Percentiles rank a stretch among this genome's conserved stretches.
phyloP scores from a whole-genome alignment of 2,888 invertebrate genomes.

The Drosophila nr. perissopoda region DNA sequence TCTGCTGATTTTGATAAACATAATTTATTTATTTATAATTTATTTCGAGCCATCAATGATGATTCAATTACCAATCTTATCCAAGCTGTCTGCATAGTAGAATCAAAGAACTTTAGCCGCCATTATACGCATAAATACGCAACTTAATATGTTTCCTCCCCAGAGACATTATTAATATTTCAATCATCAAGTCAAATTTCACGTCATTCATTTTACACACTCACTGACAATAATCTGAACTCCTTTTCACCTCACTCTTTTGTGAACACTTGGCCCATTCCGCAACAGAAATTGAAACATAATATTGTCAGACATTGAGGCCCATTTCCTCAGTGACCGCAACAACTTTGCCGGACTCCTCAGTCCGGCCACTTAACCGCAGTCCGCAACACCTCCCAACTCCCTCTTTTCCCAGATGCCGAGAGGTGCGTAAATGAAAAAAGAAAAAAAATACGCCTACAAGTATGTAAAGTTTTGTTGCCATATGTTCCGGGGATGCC shows the following conservation, averaged over 20 bases:
- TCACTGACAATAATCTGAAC: constrained; percentile 1
- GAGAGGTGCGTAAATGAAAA: constrained; percentile 75
- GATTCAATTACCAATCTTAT: not conserved
- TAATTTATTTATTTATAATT: not conserved
- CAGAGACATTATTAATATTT: constrained; percentile 45
- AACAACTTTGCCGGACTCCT: constrained; percentile 62
- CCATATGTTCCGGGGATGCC: constrained; percentile 73
- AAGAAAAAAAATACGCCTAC: constrained; percentile 70
- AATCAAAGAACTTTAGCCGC: constrained; percentile 28
- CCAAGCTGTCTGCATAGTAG: not conserved
- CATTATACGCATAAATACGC: constrained; percentile 7
- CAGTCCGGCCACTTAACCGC: constrained; percentile 70
- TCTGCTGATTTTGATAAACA: not conserved
- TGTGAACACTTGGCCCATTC: constrained; percentile 21
- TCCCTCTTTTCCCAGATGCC: not conserved
- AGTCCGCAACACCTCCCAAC: constrained; percentile 24
- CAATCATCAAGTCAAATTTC: constrained; percentile 66
- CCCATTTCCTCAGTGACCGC: constrained; percentile 78
- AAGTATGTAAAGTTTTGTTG: constrained; percentile 74
- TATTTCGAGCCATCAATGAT: too few species aligned
- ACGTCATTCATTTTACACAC: constrained; percentile 13
- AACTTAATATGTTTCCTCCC: constrained; percentile 40
- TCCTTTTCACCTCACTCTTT: not conserved
- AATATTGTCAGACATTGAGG: constrained; percentile 82
- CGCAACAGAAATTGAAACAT: constrained; percentile 73